phyloP scores from a whole-genome alignment of 2,113 vertebrate species.

The Motacilla tschutschensis region DNA sequence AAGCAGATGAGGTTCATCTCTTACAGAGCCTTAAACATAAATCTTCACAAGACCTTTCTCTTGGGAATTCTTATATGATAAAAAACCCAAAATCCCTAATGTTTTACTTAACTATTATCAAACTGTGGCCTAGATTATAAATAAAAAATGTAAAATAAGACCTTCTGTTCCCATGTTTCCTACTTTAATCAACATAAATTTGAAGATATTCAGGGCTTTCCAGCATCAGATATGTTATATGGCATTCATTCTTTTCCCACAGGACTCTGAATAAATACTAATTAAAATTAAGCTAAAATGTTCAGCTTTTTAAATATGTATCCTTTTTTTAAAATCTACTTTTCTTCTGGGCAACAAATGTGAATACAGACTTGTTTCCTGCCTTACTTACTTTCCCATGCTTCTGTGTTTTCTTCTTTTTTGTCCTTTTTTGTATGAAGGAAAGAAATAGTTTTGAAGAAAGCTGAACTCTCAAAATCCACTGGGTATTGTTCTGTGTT shows the following conservation, averaged over 20 bases:
- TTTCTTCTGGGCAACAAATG: conserved; percentile 42
- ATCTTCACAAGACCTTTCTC: not conserved
- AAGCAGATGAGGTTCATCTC: not conserved
- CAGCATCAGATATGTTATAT: not conserved
- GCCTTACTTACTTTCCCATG: conserved; percentile 56
- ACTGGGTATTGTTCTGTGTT: conserved; percentile 44
- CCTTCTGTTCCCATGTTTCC: conserved; percentile 12
- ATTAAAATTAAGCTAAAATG: conserved; percentile 33
- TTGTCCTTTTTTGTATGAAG: conserved; percentile 18
- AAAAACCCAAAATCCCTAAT: not conserved
- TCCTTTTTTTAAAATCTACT: not conserved
- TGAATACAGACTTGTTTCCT: conserved; percentile 49
- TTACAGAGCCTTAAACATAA: not conserved
- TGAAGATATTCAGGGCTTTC: conserved; percentile 3
- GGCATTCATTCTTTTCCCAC: not conserved
- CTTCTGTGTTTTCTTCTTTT: conserved; percentile 36
- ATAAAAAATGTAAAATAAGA: not conserved
- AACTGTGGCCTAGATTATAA: not conserved
- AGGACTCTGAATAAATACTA: conserved; percentile 32
- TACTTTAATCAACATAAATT: not conserved
- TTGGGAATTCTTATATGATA: not conserved
- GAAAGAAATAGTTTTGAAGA: conserved; percentile 53
- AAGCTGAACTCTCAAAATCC: conserved; percentile 40
- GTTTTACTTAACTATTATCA: not conserved
- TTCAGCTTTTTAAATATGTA: not conserved